Base-by-base conservation (phyloP, 2,888 invertebrate genomes). In the Rotaria magnacalcarata region DNA sequence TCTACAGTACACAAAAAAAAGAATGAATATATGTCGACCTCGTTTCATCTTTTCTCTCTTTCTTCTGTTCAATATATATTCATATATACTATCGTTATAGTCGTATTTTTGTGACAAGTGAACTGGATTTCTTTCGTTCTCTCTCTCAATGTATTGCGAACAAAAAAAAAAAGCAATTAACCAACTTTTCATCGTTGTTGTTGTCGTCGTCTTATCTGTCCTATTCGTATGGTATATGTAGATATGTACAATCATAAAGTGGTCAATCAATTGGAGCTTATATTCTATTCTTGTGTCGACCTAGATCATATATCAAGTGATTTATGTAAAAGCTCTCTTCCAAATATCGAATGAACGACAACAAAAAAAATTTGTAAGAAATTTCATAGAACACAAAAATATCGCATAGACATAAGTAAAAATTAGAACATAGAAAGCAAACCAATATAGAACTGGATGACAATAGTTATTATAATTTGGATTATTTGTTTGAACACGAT, bases 141-240 rank as follows among this genome's bases (percentile, higher is more conserved):
- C 67, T 19, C 67, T 34, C 27, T n/a, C 8, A 11, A 27, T 67
- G 34, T 34, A 34, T 34, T 27, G 34, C 27, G 34, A 67, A 34
- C 34, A 34, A 67, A 67, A 67, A 67, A 67, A 67, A 80, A 80
- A 80, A 80, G 80, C 80, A 80, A 80, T 80, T 80, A 80, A 80
- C 80, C 80, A 80, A 47, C 47, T 80, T 80, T 67, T 67, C 34
- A 67, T 67, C 67, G 34, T 41, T 67, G 34, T 41, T 67, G 67
- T 34, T 34, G 34, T 34, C 34, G 34, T 34, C 34, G 34, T 60
- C 67, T 67, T 67, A 67, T 67, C 67, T 67, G 67, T 67, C 34
- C 67, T 27, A 67, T 67, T 67, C 67, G 67, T 67, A 67, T 67
- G 16, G 34, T 34, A 8, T 41, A 67, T 14, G 16, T 47, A 47